phyloP scores from a whole-genome alignment of 2,797 vertebrate genomes.

The Rhodeus uyekii region DNA sequence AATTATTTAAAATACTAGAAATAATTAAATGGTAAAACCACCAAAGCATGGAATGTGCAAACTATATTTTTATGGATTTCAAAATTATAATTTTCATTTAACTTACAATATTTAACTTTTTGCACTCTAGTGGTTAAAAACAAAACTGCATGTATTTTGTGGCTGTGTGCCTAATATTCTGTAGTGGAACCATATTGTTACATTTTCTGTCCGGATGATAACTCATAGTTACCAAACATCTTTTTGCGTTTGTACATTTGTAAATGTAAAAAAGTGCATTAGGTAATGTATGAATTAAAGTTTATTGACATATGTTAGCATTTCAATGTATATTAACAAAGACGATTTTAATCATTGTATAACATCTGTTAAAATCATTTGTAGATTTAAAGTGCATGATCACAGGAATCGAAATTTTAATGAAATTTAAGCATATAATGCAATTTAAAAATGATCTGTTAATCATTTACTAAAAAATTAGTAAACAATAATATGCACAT shows the following conservation, averaged over 20 bases:
- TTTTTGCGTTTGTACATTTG: no score
- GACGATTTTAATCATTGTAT: no score
- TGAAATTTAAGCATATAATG: neutral
- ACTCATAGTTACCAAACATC: no score
- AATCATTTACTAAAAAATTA: neutral
- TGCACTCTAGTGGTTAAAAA: neutral
- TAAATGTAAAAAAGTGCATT: no score
- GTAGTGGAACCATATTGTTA: no score
- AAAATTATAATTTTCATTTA: neutral
- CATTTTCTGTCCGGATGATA: neutral
- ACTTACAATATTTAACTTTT: neutral
- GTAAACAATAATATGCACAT: neutral
- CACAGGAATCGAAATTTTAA: neutral
- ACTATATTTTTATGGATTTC: neutral
- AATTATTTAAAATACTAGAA: neutral
- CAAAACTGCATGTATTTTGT: neutral
- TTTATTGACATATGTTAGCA: no score
- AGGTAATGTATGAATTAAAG: no score
- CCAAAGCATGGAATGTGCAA: neutral
- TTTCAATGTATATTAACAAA: no score
- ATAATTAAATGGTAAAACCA: neutral
- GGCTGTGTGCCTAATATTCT: neutral
- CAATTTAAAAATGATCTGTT: neutral
- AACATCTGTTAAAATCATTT: neutral
- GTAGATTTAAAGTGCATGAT: neutral